A percentile compares a stretch with the other conserved stretches of the same genome.
These are phyloP conservation scores for Thereva nobilitata DNA, from an alignment of 2,888 invertebrate genomes.

Conservation along the genomic window DNA sequence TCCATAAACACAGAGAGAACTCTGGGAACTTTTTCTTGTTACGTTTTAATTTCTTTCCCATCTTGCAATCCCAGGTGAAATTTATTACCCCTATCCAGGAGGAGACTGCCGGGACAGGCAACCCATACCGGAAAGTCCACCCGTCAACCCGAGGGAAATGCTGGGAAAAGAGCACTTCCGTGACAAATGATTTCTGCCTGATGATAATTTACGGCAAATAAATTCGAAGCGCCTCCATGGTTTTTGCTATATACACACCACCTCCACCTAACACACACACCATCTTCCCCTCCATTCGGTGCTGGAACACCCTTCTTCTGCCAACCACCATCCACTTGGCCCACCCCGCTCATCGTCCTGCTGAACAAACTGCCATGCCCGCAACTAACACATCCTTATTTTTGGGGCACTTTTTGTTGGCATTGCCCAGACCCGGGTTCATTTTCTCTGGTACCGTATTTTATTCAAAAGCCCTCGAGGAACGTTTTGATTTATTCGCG, in stretches of 20 bases:
- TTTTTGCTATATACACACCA: slow-evolving; percentile 10
- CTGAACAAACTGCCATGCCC: neutral
- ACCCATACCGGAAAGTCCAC: neutral
- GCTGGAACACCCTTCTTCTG: neutral
- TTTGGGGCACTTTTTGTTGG: slow-evolving; percentile 19
- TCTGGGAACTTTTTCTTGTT: slow-evolving; percentile 30
- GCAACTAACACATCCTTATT: slow-evolving; percentile 25
- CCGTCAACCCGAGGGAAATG: neutral
- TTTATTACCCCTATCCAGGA: slow-evolving; percentile 32
- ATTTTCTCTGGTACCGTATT: slow-evolving; percentile 14
- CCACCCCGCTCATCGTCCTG: no score
- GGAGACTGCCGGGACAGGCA: neutral
- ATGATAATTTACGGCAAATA: slow-evolving; percentile 38
- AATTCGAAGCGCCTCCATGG: slow-evolving; percentile 33
- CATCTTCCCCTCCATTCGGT: neutral
- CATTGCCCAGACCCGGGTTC: slow-evolving; percentile 12
- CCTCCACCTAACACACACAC: neutral
- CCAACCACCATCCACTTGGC: no score
- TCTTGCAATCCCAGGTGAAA: slow-evolving; percentile 30
- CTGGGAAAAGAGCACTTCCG: slow-evolving; percentile 30
- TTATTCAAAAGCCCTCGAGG: slow-evolving; percentile 34
- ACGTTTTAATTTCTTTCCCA: slow-evolving; percentile 32
- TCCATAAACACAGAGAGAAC: slow-evolving; percentile 16
- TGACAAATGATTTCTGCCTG: slow-evolving; percentile 38
- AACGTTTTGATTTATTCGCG: slow-evolving; percentile 35